phyloP scores from a whole-genome alignment of 2,797 vertebrate genomes.

The Eutrigla gurnardus region DNA sequence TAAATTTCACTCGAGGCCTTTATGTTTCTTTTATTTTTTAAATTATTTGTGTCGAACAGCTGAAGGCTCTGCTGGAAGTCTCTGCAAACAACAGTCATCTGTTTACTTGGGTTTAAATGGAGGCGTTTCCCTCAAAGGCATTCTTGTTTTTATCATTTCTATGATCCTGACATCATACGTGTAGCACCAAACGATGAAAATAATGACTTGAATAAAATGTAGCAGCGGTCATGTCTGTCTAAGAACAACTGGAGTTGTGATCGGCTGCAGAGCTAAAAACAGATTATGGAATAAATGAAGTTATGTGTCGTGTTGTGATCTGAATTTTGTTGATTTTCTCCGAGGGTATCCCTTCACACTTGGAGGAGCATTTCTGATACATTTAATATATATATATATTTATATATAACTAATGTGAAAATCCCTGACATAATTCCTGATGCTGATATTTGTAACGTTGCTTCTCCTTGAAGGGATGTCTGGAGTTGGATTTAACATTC shows the following conservation, averaged over 20 bases:
- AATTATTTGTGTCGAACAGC: too few species aligned
- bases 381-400: not conserved
- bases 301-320: constrained; percentile 9
- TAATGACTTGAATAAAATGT: too few species aligned
- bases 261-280: not conserved
- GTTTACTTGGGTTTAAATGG: not conserved
- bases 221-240: not conserved
- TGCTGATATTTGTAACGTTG: not conserved
- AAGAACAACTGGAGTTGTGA: not conserved
- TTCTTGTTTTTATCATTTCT: not conserved
- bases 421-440: not conserved
- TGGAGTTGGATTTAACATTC: constrained; percentile 17
- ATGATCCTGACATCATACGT: not conserved
- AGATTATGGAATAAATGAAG: not conserved
- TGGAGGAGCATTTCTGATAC: not conserved
- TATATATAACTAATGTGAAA: not conserved
- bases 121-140: not conserved
- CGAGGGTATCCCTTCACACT: not conserved
- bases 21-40: too few species aligned
- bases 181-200: not conserved
- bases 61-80: too few species aligned
- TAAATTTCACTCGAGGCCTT: not conserved
- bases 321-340: not conserved
- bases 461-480: constrained; percentile 2
- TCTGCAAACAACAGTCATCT: not conserved